A percentile compares a stretch with the other conserved stretches of the same genome.
These are phyloP conservation scores for Frieseomelitta varia DNA, from an alignment of 1,140 invertebrate species.

Conservation along the genomic window DNA sequence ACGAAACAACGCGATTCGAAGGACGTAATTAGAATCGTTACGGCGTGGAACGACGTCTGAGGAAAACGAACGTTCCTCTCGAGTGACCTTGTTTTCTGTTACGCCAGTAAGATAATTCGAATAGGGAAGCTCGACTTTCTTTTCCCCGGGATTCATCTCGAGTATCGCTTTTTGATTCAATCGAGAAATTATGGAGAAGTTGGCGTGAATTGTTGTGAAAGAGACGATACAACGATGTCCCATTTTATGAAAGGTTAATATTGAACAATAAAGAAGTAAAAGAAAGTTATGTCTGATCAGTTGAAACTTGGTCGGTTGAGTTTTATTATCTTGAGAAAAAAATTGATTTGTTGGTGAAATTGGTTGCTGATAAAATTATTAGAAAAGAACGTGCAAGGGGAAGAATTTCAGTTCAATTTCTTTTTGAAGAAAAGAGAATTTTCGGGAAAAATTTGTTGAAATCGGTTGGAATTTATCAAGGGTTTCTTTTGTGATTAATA, in stretches of 20 bases:
- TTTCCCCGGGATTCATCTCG: not conserved
- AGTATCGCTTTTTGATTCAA: not conserved
- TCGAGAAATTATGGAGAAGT: not conserved
- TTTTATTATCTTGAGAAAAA: too few species aligned
- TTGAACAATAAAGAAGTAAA: not conserved
- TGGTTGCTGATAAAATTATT: too few species aligned
- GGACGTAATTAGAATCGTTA: slow-evolving; percentile 47
- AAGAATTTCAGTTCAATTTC: too few species aligned
- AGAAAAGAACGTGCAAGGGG: too few species aligned
- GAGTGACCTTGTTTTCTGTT: not conserved
- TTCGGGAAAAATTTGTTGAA: too few species aligned
- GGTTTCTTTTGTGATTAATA: too few species aligned
- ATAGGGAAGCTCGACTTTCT: not conserved
- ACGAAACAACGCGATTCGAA: slow-evolving; percentile 10
- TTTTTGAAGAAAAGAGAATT: too few species aligned
- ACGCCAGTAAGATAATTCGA: not conserved
- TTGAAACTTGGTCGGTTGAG: too few species aligned
- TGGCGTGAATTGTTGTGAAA: not conserved
- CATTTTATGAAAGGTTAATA: not conserved
- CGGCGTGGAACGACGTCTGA: not conserved
- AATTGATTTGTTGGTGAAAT: too few species aligned
- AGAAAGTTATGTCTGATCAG: too few species aligned
- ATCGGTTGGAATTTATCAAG: too few species aligned
- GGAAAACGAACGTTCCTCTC: not conserved
- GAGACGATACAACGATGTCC: not conserved